Percentiles rank a stretch among this genome's conserved stretches.
phyloP scores from a whole-genome alignment of 2,888 invertebrate species.

The Dicyrtoma fusca region DNA sequence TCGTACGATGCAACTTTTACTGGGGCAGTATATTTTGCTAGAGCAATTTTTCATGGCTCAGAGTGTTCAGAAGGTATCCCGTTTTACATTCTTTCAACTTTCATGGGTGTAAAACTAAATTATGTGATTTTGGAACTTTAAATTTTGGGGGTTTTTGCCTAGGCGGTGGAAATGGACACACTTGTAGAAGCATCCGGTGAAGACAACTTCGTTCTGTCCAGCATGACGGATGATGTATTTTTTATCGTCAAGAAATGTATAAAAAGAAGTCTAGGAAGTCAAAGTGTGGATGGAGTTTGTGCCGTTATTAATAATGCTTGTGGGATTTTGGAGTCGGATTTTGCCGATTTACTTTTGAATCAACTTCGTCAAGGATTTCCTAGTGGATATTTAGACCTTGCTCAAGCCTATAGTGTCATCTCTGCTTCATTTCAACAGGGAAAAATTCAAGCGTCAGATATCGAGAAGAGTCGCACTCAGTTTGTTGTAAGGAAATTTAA shows the following conservation, averaged over 20 bases:
- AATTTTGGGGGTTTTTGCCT: no score
- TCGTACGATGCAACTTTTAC: constrained; percentile 76
- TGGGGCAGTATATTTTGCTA: constrained; percentile 85
- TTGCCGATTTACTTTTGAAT: constrained; percentile 72
- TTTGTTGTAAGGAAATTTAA: constrained; percentile 81
- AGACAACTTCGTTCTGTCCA: constrained; percentile 65
- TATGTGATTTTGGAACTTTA: no score
- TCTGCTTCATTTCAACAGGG: constrained; percentile 80
- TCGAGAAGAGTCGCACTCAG: constrained; percentile 74
- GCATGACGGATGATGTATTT: constrained; percentile 96
- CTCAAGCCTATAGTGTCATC: constrained; percentile 81
- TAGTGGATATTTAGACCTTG: constrained; percentile 72
- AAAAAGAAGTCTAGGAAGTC: constrained; percentile 85
- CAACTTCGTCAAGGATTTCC: constrained; percentile 68
- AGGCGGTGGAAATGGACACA: constrained; percentile 77
- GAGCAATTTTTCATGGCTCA: constrained; percentile 96
- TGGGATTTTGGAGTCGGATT: constrained; percentile 82
- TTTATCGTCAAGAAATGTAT: constrained; percentile 96
- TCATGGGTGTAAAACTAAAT: no score
- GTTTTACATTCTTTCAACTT: no score
- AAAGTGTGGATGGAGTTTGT: constrained; percentile 93
- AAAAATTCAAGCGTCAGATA: constrained; percentile 75
- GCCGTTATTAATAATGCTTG: constrained; percentile 94
- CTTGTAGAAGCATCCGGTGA: constrained; percentile 70
- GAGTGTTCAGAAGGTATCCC: constrained; percentile 82